Evolutionary conservation across 2,113 vertebrate genomes (phyloP), one percentile per base, ranked within the genome.

Genomic region (Echinops telfairi): DNA sequence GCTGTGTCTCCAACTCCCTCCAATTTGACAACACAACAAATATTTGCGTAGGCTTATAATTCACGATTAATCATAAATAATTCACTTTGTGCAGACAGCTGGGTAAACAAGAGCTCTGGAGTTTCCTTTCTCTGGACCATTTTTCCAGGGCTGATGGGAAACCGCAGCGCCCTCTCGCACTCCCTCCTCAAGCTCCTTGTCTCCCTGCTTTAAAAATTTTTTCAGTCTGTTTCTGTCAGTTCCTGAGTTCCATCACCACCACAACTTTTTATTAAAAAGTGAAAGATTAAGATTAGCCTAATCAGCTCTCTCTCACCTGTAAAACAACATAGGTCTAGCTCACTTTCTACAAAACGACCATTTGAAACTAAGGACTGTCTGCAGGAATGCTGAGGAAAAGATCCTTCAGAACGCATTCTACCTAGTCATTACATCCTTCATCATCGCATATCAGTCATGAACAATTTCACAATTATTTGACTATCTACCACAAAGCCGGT

Each of bases 1-100:
- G 92, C 93, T 93, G 66, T 71, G 94, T 93, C 79, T 83, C 76
- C 88, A 94, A 38, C 87, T 84, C 86, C 77, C 78, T 94, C 70
- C 95, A 95, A 90, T 95, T 57, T 88, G 83, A 93, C 90, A 95
- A 75, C 80, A 96, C 83, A 94, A 92, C 97, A 96, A 97, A 96
- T 96, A 96, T 96, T 96, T 97, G 96, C 95, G 96, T 96, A 92
- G 96, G 95, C 89, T 96, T 95, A 95, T 96, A 96, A 96, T 96
- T 96, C 96, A 97, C 93, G 86, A 94, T 93, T 91, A 96, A 95
- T 96, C 95, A 95, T 97, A 96, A 96, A 97, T 97, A 97, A 97
- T 95, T 97, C 96, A 96, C 97, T 95, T 94, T 93, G 94, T 96
- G 85, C 95, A 92, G 95, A 97, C 94, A 97, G 96, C 95, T 97